Conservation (phyloP, 2,113 vertebrate species). For the Paracanthobrama guichenoti region DNA sequence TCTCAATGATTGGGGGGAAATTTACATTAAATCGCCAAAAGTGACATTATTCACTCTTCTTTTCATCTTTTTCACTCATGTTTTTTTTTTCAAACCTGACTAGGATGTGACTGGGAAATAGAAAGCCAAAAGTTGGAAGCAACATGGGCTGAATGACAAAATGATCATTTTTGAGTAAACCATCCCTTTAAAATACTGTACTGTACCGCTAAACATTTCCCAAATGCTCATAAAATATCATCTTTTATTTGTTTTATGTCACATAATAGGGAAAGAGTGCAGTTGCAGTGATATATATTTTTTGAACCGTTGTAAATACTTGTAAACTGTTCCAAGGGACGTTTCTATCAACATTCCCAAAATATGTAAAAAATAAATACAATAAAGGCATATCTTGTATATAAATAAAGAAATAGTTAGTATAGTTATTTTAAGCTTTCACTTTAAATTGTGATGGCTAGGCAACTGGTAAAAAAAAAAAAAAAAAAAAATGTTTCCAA, state of each 20-base stretch:
- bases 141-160: background rate
- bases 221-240: background rate
- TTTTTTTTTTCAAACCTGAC: background rate
- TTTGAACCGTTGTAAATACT: slow-evolving; percentile 50
- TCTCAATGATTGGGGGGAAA: background rate
- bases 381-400: slow-evolving; percentile 59
- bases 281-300: background rate
- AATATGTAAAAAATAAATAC: slow-evolving; percentile 31
- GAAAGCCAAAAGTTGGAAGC: background rate
- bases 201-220: background rate
- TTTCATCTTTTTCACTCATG: no score
- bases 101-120: background rate
- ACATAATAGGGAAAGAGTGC: background rate
- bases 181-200: background rate
- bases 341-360: slow-evolving; percentile 56
- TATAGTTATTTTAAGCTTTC: background rate
- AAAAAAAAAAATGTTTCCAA: no score
- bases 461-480: no score
- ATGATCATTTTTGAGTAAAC: background rate
- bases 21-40: no score
- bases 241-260: background rate
- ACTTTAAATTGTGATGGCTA: no score
- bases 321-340: slow-evolving; percentile 43
- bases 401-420: slow-evolving; percentile 54
- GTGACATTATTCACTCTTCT: background rate